These are phyloP conservation scores for Tetrao urogallus DNA, from an alignment of 2,113 vertebrate species.

Conservation along the genomic window DNA sequence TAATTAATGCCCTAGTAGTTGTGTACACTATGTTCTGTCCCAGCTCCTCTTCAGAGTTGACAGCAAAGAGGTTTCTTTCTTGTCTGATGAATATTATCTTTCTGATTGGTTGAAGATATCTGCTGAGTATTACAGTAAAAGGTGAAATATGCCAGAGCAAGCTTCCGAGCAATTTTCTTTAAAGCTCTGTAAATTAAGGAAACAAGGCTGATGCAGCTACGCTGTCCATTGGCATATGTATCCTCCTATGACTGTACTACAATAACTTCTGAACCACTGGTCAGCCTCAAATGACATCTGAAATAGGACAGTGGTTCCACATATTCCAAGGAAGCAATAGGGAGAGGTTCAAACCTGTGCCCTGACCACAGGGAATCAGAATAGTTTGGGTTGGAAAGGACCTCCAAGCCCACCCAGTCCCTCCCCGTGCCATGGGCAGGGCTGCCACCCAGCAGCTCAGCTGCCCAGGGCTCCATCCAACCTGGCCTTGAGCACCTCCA, in stretches of 20 bases:
- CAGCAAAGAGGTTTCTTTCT: neutral
- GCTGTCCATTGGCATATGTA: neutral
- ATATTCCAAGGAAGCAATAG: neutral
- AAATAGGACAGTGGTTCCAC: neutral
- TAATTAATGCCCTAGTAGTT: neutral
- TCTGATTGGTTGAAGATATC: neutral
- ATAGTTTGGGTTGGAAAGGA: too few species aligned
- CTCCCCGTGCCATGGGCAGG: too few species aligned
- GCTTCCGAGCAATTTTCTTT: neutral
- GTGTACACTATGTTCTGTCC: neutral
- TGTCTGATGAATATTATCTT: neutral
- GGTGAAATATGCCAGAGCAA: neutral
- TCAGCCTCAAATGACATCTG: neutral
- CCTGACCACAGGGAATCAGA: neutral
- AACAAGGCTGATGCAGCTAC: neutral
- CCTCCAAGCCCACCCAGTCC: too few species aligned
- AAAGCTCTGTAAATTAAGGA: neutral
- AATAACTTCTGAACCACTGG: neutral
- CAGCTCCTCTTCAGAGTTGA: neutral
- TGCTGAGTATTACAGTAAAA: neutral
- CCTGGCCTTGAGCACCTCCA: too few species aligned
- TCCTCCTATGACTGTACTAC: fast-evolving
- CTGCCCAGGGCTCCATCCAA: too few species aligned
- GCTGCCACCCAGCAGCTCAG: too few species aligned
- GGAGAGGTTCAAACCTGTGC: neutral